phyloP scores from a whole-genome alignment of 2,113 vertebrate genomes.

The Trichechus manatus region DNA sequence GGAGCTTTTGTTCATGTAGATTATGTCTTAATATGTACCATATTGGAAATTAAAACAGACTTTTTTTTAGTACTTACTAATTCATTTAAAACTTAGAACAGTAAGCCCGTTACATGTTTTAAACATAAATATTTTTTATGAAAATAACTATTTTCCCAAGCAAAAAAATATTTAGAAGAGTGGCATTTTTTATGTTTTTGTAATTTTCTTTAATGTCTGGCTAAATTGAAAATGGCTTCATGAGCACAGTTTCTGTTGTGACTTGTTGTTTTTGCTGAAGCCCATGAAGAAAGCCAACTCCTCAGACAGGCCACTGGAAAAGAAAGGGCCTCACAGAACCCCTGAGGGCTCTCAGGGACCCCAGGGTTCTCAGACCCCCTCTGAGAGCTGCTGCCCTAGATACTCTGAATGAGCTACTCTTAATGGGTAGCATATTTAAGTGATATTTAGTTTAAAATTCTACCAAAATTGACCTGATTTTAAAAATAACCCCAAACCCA shows the following conservation, averaged over 20 bases:
- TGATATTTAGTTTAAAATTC: accelerated
- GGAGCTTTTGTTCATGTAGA: background rate
- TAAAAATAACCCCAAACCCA: too few relatives aligned
- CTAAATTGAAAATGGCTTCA: too few relatives aligned
- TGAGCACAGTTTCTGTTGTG: background rate
- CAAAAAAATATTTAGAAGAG: too few relatives aligned
- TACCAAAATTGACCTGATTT: too few relatives aligned
- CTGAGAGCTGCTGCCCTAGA: accelerated
- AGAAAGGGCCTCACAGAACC: too few relatives aligned
- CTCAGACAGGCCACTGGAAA: background rate
- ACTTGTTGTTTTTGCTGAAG: background rate
- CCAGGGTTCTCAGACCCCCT: background rate
- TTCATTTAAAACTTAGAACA: background rate
- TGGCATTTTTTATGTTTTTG: too few relatives aligned
- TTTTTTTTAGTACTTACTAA: background rate
- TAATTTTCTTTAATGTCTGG: too few relatives aligned
- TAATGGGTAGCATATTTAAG: accelerated
- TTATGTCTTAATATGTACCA: background rate
- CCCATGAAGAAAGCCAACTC: background rate
- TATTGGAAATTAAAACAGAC: background rate
- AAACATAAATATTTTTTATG: background rate
- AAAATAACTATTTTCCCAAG: background rate
- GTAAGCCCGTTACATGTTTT: background rate
- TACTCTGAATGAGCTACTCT: accelerated
- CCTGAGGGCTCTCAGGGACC: background rate